phyloP scores from a whole-genome alignment of 2,888 invertebrate genomes.

The Agrypnus murinus region DNA sequence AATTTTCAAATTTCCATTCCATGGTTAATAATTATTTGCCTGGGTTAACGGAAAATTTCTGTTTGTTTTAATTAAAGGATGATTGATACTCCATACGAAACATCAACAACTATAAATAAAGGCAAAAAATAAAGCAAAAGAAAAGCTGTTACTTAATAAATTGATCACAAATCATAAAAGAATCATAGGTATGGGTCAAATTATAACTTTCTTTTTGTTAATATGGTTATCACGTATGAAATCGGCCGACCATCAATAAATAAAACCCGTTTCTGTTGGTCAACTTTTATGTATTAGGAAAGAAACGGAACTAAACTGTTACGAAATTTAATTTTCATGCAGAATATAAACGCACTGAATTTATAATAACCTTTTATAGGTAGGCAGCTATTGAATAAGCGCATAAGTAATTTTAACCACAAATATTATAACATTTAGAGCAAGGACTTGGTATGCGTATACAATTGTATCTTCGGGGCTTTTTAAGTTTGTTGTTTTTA shows the following conservation, averaged over 20 bases:
- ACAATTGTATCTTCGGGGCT: no score
- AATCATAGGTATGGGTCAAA: slow-evolving; percentile 25
- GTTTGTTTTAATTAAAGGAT: no score
- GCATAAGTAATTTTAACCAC: no score
- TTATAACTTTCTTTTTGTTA: slow-evolving; percentile 39
- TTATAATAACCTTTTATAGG: slow-evolving; percentile 19
- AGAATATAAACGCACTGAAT: background rate
- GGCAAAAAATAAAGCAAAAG: background rate
- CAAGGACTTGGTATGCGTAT: no score
- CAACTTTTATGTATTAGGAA: slow-evolving; percentile 15
- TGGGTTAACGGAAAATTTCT: no score
- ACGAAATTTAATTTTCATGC: slow-evolving; percentile 26
- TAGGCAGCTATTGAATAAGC: no score
- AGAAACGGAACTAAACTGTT: slow-evolving; percentile 18
- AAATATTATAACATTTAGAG: no score
- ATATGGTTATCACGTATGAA: slow-evolving; percentile 33
- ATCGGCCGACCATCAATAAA: slow-evolving; percentile 18
- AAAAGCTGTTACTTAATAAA: slow-evolving; percentile 13
- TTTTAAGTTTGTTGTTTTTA: no score
- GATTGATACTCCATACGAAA: background rate
- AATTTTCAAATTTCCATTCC: no score
- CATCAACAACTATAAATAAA: slow-evolving; percentile 1
- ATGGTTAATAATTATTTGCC: no score
- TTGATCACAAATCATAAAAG: slow-evolving; percentile 6
- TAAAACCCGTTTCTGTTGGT: slow-evolving; percentile 18